phyloP scores from a whole-genome alignment of 1,140 invertebrate genomes.

The Tribolium castaneum region DNA sequence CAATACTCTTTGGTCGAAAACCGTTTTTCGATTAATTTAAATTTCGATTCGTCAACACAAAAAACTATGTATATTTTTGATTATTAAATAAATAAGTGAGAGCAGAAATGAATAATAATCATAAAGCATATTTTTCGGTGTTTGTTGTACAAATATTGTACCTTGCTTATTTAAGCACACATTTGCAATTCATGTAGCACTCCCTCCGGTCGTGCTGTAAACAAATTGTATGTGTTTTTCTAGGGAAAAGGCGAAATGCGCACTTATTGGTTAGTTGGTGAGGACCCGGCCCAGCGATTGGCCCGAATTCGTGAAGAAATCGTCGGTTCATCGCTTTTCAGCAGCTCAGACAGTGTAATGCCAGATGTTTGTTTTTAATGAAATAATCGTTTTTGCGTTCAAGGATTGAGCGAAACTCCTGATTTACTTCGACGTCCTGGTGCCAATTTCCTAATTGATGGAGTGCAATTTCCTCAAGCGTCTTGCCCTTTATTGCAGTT shows the following conservation, averaged over 20 bases:
- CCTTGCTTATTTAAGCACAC: too few relatives aligned
- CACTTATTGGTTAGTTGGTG: conserved; percentile 81
- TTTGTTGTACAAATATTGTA: too few relatives aligned
- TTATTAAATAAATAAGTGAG: too few relatives aligned
- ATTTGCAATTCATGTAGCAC: too few relatives aligned
- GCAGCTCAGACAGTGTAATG: conserved; percentile 60
- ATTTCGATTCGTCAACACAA: too few relatives aligned
- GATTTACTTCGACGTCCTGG: conserved; percentile 57
- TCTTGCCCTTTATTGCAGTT: conserved; percentile 54
- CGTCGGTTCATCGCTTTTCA: conserved; percentile 59
- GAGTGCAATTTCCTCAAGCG: conserved; percentile 38
- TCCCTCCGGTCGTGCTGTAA: too few relatives aligned
- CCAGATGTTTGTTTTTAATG: neutral
- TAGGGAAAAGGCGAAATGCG: conserved; percentile 81
- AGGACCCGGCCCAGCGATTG: conserved; percentile 65
- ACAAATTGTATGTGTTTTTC: neutral
- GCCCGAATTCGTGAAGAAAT: conserved; percentile 59
- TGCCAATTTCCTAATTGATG: conserved; percentile 30
- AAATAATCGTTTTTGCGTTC: neutral
- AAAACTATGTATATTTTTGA: too few relatives aligned
- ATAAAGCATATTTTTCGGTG: too few relatives aligned
- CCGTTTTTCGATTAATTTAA: too few relatives aligned
- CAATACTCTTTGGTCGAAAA: too few relatives aligned
- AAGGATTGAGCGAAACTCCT: conserved; percentile 61
- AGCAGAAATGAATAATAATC: too few relatives aligned